Evolutionary conservation across 1,140 invertebrate species (phyloP), one percentile per base, ranked within the genome.

Genomic region (Drosophila pruinosa): DNA sequence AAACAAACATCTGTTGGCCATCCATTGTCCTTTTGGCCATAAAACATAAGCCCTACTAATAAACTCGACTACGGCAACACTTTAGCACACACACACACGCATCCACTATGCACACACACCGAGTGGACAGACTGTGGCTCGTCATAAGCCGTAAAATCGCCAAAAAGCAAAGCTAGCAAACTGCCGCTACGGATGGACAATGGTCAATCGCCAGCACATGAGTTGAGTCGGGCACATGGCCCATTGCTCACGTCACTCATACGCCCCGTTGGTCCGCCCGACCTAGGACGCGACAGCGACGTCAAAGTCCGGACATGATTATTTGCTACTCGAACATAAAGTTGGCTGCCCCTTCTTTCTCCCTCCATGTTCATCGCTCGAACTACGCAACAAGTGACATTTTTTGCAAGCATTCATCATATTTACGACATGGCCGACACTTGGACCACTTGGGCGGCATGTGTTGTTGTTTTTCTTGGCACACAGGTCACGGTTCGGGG

Each of bases 321-420:
- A 88, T 88, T 88, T 88, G 82, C 82, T 88, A 78, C 82, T 88
- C 86, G 83, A 88, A 88, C 82, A 88, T 88, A 78, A 88, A 88
- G 74, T 81, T 78, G 59, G 8, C 47, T 6, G 12, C 34, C n/a
- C n/a, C n/a, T n/a, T n/a, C n/a, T n/a, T n/a, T n/a, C n/a, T 6
- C 57, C 57, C 61, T 34, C 21, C 19, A 17, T 22, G 53, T 34
- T n/a, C n/a, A n/a, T n/a, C n/a, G 21, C n/a, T 10, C 57, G 67
- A 65, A 31, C 75, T 68, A 71, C 70, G 85, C 85, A 89, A 89
- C 85, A 89, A 89, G 85, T 89, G 86, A 86, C 74, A 89, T 76
- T 89, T 22, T 86, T 89, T 69, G 52, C 75, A 63, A 72, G 74
- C 86, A 86, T 86, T 73, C 77, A 86, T 86, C 80, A 86, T 81